These are phyloP conservation scores for Drosophila nigritarsus DNA, from an alignment of 2,888 invertebrate species.

Conservation along the genomic window DNA sequence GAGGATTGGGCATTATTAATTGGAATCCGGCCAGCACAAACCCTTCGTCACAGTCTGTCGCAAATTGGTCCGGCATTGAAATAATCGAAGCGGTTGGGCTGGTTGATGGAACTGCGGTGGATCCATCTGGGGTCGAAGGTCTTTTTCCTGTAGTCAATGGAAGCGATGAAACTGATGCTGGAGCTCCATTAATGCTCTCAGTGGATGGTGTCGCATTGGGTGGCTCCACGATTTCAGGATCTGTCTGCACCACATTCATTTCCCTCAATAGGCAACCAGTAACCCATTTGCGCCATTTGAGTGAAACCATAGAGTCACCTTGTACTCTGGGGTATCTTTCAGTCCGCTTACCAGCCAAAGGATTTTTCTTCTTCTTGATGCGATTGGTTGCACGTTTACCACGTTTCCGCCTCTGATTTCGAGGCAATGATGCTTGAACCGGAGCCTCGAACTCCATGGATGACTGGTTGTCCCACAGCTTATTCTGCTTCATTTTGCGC, in stretches of 20 bases:
- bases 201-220: not conserved
- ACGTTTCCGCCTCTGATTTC: not conserved
- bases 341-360: not conserved
- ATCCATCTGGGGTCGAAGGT: not conserved
- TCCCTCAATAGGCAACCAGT: not conserved
- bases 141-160: not conserved
- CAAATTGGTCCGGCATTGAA: not conserved
- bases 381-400: not conserved
- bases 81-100: not conserved
- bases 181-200: not conserved
- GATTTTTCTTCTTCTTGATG: not conserved
- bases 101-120: not conserved
- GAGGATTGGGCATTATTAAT: not conserved
- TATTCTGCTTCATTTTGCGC: not conserved
- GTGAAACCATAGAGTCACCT: not conserved
- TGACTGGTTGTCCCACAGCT: not conserved
- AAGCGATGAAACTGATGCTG: not conserved
- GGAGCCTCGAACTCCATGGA: not conserved
- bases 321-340: not conserved
- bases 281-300: not conserved
- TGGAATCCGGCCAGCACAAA: not conserved
- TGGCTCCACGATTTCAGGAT: not conserved
- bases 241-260: not conserved
- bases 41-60: too few relatives aligned
- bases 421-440: not conserved